These are phyloP conservation scores for Trachelus troglodyta DNA, from an alignment of 2,888 invertebrate species.

Conservation along the genomic window DNA sequence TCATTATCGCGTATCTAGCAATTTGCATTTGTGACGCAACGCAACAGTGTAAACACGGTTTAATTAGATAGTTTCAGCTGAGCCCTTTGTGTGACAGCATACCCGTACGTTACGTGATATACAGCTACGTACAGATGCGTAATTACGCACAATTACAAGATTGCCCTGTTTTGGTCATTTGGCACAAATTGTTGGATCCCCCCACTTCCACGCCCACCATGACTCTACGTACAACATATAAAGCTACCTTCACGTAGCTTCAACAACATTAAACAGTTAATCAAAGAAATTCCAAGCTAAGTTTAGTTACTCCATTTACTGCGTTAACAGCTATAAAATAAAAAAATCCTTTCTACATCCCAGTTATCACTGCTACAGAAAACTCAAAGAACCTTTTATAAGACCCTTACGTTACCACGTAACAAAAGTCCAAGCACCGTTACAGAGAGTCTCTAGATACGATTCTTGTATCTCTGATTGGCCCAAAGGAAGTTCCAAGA, in stretches of 20 bases:
- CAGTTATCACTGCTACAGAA: not conserved
- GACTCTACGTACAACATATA: not conserved
- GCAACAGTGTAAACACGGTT: not conserved
- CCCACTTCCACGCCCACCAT: not conserved
- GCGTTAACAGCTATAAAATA: not conserved
- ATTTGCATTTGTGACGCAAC: not conserved
- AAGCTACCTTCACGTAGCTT: not conserved
- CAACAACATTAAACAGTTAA: not conserved
- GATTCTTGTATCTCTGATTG: too few relatives aligned
- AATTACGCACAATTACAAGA: not conserved
- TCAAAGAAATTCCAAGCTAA: not conserved
- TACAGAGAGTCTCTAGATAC: too few relatives aligned
- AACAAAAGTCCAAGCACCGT: too few relatives aligned
- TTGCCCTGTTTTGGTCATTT: not conserved
- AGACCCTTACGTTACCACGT: too few relatives aligned
- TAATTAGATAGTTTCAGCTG: not conserved
- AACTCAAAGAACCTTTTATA: too few relatives aligned
- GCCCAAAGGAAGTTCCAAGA: too few relatives aligned
- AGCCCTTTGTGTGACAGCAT: not conserved
- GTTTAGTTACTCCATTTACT: not conserved
- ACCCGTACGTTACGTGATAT: not conserved
- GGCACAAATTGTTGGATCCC: not conserved
- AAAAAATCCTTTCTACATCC: not conserved
- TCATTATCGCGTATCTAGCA: not conserved
- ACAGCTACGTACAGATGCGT: not conserved